Evolutionary conservation across 2,113 vertebrate species (phyloP), one percentile per base, ranked within the genome.

Genomic region (Elgaria multicarinata): DNA sequence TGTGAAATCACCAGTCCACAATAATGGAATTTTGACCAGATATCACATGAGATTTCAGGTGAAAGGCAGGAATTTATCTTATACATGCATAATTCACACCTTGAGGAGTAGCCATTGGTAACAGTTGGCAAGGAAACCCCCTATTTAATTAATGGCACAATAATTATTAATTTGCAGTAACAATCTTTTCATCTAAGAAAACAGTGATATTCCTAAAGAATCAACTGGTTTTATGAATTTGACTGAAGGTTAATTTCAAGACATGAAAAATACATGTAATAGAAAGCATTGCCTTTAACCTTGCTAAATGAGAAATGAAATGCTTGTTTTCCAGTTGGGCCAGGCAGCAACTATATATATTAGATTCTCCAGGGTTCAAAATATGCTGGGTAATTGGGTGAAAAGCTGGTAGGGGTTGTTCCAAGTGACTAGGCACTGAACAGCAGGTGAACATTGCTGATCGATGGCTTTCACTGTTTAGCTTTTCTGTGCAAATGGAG

Each of bases 251-350:
- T 14, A 2, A 26, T 88, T 72, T 88, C 36, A 44, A 90, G 46
- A 33, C 62, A 74, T 0, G 1, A 0, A 2, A 10, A 91, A 0
- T 9, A 16, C 0, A 46, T 80, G 33, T 77, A 55, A 42, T 82
- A 39, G 2, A 80, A 92, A 93, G 39, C 0, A 62, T n/a, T 1
- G 89, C 3, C 74, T 83, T 80, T 85, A 72, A 62, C 28, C 28
- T 74, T 84, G 55, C 67, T 79, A 84, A 69, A 42, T 91, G 55
- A 74, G 53, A 28, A 85, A 76, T n/a, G 10, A 90, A 88, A 81
- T 9, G 16, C 22, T 75, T 4, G 75, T 46, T 91, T 88, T 53
- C 33, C 8, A 67, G 72, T 58, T 86, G 28, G 69, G 39, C 0
- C 50, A 58, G 36, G 26, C 9, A 82, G 42, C 79, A 87, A 36